Evolutionary conservation across 1,140 invertebrate species (phyloP), one percentile per base, ranked within the genome.

Genomic region (Melanaphis sacchari): DNA sequence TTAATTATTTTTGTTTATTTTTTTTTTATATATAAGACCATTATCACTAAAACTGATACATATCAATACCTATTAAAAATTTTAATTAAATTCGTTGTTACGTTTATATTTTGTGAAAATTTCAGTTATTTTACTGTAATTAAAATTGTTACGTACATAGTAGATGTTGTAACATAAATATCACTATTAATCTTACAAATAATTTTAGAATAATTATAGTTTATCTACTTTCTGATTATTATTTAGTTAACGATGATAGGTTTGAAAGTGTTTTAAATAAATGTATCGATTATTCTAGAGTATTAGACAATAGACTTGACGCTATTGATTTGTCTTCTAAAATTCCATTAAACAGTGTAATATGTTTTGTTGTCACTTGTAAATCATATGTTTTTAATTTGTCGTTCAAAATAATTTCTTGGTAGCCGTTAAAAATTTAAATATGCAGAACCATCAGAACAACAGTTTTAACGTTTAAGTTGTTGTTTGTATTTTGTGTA

Each of bases 391-490:
- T 66, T 66, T 66, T 66, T 66, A 66, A n/a, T 66, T 6, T n/a
- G 31, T 66, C 31, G 59, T n/a, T 76, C n/a, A n/a, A 76, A 40
- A 24, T n/a, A 38, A 59, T 90, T 90, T 40, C 36, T 52, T 40
- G 22, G 22, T 89, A 40, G 15, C 15, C 36, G 46, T 59, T 40
- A 38, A 59, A 59, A 26, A 84, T 84, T 26, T 40, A 24, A 84
- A 84, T 40, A 31, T 15, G 59, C 38, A 40, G 7, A 88, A n/a
- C 21, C 59, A n/a, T 40, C 52, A 59, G 1, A 59, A 11, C 26
- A 90, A 59, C 38, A 38, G 24, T 66, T 84, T 85, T 85, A 52
- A 93, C 81, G 46, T 85, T 85, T 54, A 85, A 93, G 54, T 41
- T 52, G 36, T 92, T 82, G n/a, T 93, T 91, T 91, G 6, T 92